A percentile compares a stretch with the other conserved stretches of the same genome.
phyloP scores from a whole-genome alignment of 2,113 vertebrate genomes.

The Ploceus nigricollis region DNA sequence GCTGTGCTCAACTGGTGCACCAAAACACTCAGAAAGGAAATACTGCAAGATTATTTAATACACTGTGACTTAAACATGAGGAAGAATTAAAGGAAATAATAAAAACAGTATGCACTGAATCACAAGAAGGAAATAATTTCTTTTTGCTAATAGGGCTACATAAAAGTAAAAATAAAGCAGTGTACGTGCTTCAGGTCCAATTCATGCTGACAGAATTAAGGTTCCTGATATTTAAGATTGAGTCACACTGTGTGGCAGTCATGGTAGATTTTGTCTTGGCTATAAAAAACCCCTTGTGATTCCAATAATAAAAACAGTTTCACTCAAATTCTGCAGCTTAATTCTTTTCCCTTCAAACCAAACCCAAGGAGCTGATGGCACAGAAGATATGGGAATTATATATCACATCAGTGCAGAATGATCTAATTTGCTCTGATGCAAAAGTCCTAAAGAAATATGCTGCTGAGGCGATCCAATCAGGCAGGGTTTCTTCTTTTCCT shows the following conservation, averaged over 20 bases:
- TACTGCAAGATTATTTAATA: conserved; percentile 56
- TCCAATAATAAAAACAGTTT: conserved; percentile 60
- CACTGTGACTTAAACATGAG: conserved; percentile 48
- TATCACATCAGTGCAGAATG: conserved; percentile 45
- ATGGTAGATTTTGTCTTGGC: conserved; percentile 51
- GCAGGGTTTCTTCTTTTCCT: conserved; percentile 27
- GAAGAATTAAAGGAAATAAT: conserved; percentile 57
- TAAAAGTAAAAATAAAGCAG: conserved; percentile 54
- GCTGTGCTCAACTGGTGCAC: conserved; percentile 29
- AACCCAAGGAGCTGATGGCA: conserved; percentile 58
- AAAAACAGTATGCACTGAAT: conserved; percentile 37
- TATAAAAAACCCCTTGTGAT: conserved; percentile 60
- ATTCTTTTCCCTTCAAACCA: conserved; percentile 58
- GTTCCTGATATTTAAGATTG: conserved; percentile 50
- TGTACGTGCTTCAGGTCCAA: conserved; percentile 34
- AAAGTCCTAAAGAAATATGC: conserved; percentile 59
- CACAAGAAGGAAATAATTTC: conserved; percentile 33
- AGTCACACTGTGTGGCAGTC: conserved; percentile 43
- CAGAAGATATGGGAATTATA: conserved; percentile 51
- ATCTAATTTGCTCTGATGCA: conserved; percentile 66
- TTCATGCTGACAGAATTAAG: conserved; percentile 57
- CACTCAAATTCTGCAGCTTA: conserved; percentile 52
- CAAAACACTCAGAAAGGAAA: conserved; percentile 41
- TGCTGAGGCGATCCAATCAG: conserved; percentile 38
- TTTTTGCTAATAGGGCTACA: conserved; percentile 48